A percentile compares a stretch with the other conserved stretches of the same genome.
These are phyloP conservation scores for Muscidifurax raptorellus DNA, from an alignment of 1,140 invertebrate genomes.

Conservation along the genomic window DNA sequence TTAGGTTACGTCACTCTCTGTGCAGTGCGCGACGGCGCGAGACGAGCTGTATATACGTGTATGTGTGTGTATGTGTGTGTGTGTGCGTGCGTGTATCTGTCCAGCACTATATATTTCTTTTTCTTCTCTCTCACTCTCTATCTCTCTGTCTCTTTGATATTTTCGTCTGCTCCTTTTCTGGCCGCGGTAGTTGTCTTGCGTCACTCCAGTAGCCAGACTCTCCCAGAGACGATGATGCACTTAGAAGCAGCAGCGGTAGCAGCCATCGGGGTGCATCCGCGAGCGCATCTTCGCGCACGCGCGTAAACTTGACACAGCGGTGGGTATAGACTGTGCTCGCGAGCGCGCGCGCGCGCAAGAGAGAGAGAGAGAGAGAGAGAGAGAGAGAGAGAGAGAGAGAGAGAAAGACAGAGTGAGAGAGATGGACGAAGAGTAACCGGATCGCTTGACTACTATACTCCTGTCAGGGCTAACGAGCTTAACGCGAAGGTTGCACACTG, in stretches of 20 bases:
- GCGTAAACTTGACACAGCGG: conserved; percentile 2
- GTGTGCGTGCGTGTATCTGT: not conserved
- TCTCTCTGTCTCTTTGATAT: too few relatives aligned
- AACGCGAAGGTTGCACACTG: not conserved
- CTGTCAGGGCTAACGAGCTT: not conserved
- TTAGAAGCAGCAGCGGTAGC: not conserved
- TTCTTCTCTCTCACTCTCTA: too few relatives aligned
- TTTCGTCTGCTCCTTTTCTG: not conserved
- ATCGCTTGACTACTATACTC: not conserved
- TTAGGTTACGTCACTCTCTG: conserved; percentile 44
- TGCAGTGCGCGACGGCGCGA: not conserved
- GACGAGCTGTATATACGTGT: not conserved
- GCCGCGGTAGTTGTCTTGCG: not conserved
- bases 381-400: not conserved
- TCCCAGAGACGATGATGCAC: not conserved
- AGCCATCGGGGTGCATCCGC: not conserved
- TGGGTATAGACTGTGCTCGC: not conserved
- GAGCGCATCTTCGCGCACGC: conserved; percentile 7
- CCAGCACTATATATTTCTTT: not conserved
- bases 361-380: not conserved
- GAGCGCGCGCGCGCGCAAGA: not conserved
- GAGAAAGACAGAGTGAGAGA: not conserved
- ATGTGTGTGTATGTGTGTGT: not conserved
- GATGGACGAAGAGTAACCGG: conserved; percentile 1
- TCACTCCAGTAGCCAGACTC: not conserved